Conservation (phyloP, 2,888 invertebrate species). For the Nymphalis urticae region DNA sequence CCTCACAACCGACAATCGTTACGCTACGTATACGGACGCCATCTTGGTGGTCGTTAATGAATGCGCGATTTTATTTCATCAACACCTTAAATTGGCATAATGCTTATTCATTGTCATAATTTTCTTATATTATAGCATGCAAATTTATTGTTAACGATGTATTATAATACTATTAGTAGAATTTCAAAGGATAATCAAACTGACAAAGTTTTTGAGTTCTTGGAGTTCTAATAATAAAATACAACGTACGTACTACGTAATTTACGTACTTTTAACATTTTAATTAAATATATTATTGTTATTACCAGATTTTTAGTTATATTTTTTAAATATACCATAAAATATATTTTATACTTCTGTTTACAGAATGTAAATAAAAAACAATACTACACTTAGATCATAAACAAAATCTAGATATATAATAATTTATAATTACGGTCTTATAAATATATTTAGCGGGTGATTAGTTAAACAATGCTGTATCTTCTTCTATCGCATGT, state of each 20-base stretch:
- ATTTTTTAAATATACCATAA: too few relatives aligned
- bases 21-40: constrained; percentile 14
- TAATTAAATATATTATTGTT: too few relatives aligned
- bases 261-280: too few relatives aligned
- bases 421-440: too few relatives aligned
- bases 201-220: neutral
- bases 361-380: too few relatives aligned
- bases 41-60: constrained; percentile 27
- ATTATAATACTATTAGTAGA: neutral
- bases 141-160: neutral
- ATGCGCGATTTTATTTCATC: neutral
- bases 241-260: neutral
- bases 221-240: neutral
- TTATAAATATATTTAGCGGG: too few relatives aligned
- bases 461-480: too few relatives aligned
- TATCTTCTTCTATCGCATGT: too few relatives aligned
- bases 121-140: constrained; percentile 6
- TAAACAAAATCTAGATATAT: too few relatives aligned
- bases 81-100: constrained; percentile 4
- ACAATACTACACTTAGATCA: too few relatives aligned
- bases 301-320: too few relatives aligned
- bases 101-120: neutral
- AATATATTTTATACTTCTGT: too few relatives aligned
- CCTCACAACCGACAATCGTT: neutral
- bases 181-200: neutral